phyloP scores from a whole-genome alignment of 92 coral and sea anemone species.

The Epizoanthus rinbou region DNA sequence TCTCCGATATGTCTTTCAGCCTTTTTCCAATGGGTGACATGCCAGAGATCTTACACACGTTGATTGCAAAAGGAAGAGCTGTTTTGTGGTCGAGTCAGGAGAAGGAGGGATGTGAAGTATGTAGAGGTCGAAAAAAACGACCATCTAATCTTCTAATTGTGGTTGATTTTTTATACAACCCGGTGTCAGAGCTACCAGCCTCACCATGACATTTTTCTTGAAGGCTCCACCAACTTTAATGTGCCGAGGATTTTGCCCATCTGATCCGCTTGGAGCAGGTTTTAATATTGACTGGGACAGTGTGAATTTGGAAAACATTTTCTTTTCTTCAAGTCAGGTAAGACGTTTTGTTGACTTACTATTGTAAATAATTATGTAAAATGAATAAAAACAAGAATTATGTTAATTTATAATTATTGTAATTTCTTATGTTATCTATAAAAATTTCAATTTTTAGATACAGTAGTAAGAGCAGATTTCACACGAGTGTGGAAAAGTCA shows the following conservation, averaged over 20 bases:
- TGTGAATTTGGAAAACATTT: constrained; percentile 72
- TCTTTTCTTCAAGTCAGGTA: constrained; percentile 51
- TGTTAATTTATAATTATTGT: neutral
- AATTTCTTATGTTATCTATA: too few relatives aligned
- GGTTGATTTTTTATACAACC: neutral
- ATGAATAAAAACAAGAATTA: neutral
- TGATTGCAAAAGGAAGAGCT: constrained; percentile 95
- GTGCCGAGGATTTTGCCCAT: constrained; percentile 97
- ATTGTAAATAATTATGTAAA: neutral
- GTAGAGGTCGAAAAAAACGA: neutral
- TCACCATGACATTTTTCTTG: neutral
- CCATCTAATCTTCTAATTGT: neutral
- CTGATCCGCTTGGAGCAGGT: constrained; percentile 99
- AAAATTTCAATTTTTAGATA: too few relatives aligned
- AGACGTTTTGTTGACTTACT: neutral
- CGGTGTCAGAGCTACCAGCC: neutral
- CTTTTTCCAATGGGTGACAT: constrained; percentile 98
- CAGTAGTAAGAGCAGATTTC: too few relatives aligned
- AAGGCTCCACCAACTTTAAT: constrained; percentile 97
- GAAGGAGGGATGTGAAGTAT: constrained; percentile 89
- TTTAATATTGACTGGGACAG: constrained; percentile 94
- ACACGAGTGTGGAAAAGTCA: too few relatives aligned
- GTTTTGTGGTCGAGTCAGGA: constrained; percentile 99
- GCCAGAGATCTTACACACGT: constrained; percentile 92
- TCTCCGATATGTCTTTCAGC: constrained; percentile 44